Conservation (phyloP, 2,888 invertebrate species). For the Spilarctia lutea region DNA sequence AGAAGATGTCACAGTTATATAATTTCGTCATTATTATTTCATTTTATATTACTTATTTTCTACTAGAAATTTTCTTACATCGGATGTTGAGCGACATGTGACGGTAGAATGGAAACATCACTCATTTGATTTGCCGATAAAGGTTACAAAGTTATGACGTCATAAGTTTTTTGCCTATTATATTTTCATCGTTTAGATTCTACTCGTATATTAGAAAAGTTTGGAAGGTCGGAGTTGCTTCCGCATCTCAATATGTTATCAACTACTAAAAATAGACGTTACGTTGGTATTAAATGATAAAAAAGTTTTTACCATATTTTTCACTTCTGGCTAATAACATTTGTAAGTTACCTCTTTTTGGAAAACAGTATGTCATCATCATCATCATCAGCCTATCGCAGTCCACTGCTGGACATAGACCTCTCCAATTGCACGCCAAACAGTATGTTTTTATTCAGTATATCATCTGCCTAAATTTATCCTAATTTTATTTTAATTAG, state of each 20-base stretch:
- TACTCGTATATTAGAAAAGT: neutral
- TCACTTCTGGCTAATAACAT: neutral
- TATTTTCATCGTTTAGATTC: neutral
- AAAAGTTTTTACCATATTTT: neutral
- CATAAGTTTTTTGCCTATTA: neutral
- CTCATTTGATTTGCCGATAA: constrained; percentile 30
- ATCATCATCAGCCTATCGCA: no score
- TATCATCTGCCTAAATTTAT: neutral
- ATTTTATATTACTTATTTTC: constrained; percentile 27
- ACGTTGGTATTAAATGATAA: neutral
- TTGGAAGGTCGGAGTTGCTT: neutral
- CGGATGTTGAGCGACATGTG: constrained; percentile 28
- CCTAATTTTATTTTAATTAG: neutral
- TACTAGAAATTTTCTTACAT: constrained; percentile 23
- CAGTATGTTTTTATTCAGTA: no score
- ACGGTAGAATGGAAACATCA: constrained; percentile 26
- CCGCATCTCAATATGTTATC: neutral
- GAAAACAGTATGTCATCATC: neutral
- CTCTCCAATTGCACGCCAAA: no score
- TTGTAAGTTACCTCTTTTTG: neutral
- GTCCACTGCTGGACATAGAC: no score
- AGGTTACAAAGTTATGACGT: constrained; percentile 29
- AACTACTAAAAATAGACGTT: neutral
- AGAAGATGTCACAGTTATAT: constrained; percentile 13
- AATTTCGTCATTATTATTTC: no score